phyloP scores from a whole-genome alignment of 2,113 vertebrate species.

The Edolisoma coerulescens region DNA sequence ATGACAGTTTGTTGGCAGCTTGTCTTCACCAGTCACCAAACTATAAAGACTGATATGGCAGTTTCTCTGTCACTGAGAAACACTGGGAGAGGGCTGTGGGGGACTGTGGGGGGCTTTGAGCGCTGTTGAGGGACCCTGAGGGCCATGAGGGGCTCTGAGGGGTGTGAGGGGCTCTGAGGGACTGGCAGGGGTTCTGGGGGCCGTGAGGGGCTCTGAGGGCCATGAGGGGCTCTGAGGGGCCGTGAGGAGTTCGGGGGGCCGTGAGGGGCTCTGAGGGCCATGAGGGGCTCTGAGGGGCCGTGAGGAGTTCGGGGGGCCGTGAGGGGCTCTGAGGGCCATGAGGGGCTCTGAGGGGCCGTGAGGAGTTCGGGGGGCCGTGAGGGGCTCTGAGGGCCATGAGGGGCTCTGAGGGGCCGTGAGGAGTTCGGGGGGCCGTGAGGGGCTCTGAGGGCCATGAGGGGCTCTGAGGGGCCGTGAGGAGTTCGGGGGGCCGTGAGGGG shows the following conservation, averaged over 20 bases:
- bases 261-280: background rate
- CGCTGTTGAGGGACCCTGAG: background rate
- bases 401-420: background rate
- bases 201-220: background rate
- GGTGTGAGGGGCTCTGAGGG: too few relatives aligned
- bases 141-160: background rate
- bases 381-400: too few relatives aligned
- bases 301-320: rapidly evolving
- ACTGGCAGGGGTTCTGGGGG: too few relatives aligned
- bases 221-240: rapidly evolving
- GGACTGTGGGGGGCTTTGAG: too few relatives aligned
- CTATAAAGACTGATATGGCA: background rate
- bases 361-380: too few relatives aligned
- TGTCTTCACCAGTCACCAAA: background rate
- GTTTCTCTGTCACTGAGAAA: background rate
- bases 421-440: rapidly evolving
- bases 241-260: rapidly evolving
- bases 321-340: rapidly evolving
- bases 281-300: background rate
- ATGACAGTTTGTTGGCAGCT: background rate
- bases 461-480: background rate
- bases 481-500: too few relatives aligned
- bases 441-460: too few relatives aligned
- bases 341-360: background rate
- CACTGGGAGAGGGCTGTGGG: rapidly evolving